Percentiles rank a stretch among this genome's conserved stretches.
Conservation (phyloP, 2,113 vertebrate species). For the Hirundichthys speculiger region DNA sequence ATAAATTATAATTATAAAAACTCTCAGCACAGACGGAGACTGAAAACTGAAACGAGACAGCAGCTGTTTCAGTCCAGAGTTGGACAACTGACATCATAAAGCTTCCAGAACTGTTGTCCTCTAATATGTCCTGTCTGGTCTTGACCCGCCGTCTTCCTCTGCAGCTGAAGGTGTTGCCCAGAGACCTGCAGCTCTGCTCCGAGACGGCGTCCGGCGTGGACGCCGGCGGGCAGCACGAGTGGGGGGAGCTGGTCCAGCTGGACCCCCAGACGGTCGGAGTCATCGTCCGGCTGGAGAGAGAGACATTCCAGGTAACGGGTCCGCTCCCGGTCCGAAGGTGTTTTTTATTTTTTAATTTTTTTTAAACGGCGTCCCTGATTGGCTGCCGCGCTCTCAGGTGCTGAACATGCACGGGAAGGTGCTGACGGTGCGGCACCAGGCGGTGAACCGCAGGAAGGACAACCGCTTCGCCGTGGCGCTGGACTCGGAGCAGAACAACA, state of each 20-base stretch:
- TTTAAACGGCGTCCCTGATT: background rate
- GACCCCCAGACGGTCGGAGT: conserved; percentile 93
- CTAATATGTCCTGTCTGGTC: no score
- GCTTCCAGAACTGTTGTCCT: no score
- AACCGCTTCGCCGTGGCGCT: conserved; percentile 93
- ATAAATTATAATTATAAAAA: no score
- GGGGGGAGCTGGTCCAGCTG: conserved; percentile 94
- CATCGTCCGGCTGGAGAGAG: conserved; percentile 92
- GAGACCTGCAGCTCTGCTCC: conserved; percentile 95
- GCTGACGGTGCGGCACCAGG: conserved; percentile 91
- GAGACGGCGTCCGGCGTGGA: conserved; percentile 95
- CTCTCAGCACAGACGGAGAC: no score
- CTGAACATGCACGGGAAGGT: conserved; percentile 96
- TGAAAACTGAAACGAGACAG: no score
- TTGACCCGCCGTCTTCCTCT: background rate
- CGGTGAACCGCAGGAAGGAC: conserved; percentile 92
- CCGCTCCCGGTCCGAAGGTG: background rate
- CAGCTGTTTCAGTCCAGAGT: no score
- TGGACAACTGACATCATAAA: no score
- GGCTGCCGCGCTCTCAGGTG: conserved; percentile 77
- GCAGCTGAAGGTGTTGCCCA: conserved; percentile 90
- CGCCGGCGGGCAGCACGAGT: conserved; percentile 94
- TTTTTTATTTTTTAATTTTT: no score
- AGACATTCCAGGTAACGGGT: conserved; percentile 90
- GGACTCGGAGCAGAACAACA: conserved; percentile 97